Evolutionary conservation across 2,797 vertebrate species (phyloP).

Genomic region (Hemitrygon akajei): DNA sequence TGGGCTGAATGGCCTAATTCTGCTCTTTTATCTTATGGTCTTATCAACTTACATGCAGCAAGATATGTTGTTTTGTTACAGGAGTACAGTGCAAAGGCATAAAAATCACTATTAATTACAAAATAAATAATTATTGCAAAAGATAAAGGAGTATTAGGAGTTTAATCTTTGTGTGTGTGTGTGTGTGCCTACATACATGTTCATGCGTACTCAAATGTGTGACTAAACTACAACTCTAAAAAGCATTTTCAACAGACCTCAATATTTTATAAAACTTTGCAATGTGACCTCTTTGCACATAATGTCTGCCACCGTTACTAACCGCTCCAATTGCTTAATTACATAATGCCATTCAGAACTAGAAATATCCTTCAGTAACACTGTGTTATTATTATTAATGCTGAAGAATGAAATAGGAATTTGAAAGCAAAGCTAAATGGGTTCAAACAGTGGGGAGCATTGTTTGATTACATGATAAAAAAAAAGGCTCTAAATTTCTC

Average conservation of each 20-base stretch:
- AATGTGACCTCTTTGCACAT: conserved; percentile 10
- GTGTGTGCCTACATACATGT: too few species aligned
- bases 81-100: too few species aligned
- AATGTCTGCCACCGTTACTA: not conserved
- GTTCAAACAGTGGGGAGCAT: not conserved
- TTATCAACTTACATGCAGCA: too few species aligned
- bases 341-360: not conserved
- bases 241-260: not conserved
- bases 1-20: too few species aligned
- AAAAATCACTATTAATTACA: too few species aligned
- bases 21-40: too few species aligned
- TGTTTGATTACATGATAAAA: too few species aligned
- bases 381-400: not conserved
- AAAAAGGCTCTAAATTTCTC: not conserved
- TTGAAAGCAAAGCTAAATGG: not conserved
- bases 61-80: too few species aligned
- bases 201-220: too few species aligned
- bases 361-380: not conserved
- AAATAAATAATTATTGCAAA: too few species aligned
- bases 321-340: not conserved
- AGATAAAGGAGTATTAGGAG: not conserved
- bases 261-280: not conserved
- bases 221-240: not conserved
- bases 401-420: not conserved
- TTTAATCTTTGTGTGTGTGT: not conserved